Evolutionary conservation across 2,888 invertebrate genomes (phyloP), one percentile per base, ranked within the genome.

Genomic region (Toxonevra muliebris): DNA sequence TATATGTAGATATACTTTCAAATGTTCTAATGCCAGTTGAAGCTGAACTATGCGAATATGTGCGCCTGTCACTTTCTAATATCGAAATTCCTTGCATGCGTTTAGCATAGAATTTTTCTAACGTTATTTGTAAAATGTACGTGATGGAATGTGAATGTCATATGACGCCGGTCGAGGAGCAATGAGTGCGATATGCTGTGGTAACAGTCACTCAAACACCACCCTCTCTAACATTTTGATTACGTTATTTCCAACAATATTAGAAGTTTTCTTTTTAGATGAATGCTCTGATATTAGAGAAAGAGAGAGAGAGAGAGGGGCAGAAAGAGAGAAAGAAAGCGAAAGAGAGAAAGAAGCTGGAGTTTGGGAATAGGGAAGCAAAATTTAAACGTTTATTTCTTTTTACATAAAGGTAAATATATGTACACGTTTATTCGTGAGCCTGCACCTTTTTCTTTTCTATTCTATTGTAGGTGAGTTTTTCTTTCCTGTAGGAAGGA

Each of bases 71-170:
- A 66, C 57, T 77, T 81, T 84, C 83, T 84, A 84, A 84, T 84
- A 81, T 79, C 78, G 75, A 81, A 83, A 83, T 83, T 83, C 83
- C 80, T 83, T 79, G 75, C 76, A 77, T 69, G 76, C 76, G 76
- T 74, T 78, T 74, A 75, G 75, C 74, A 79, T 80, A 83, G 83
- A 80, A 79, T 76, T 76, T 30, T 77, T 77, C 80, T 79, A 81
- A 80, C 73, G 72, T 60, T 68, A 30, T 30, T 4, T 30, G 15
- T 53, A 8, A 40, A 45, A 45, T 41, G 40, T 13, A 54, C 61
- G 48, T 65, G 48, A n/a, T 45, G 43, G 45, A 57, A 55, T 63
- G 53, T 19, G 17, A 19, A 13, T 41, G 11, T 42, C 43, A 20
- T 41, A 15, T 12, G 52, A 30, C 30, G 30, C 7, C 30, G 3